Base-by-base conservation (phyloP, 2,888 invertebrate species). In the Lochmaea capreae region DNA sequence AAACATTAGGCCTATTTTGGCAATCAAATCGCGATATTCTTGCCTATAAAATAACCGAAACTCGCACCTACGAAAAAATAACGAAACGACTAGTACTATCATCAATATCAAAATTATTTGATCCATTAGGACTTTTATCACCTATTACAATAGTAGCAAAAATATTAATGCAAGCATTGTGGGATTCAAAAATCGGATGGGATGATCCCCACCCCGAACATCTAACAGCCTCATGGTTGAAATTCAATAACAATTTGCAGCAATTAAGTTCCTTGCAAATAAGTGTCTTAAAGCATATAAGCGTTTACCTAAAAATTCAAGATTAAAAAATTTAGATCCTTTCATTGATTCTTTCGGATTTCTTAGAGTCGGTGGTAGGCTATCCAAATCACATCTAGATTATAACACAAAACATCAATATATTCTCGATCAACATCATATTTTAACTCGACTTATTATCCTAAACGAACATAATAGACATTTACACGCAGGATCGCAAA, bases 11-110 rank as follows among this genome's bases (percentile, higher is more conserved):
- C n/a, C n/a, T n/a, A n/a, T n/a, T n/a, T n/a, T n/a, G n/a, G n/a
- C n/a, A n/a, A n/a, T n/a, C n/a, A n/a, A n/a, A n/a, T n/a, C n/a
- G n/a, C n/a, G n/a, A n/a, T n/a, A n/a, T n/a, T n/a, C 4, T 43
- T 3, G 11, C 14, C 14, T 49, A 49, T n/a, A 49, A n/a, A n/a
- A n/a, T 49, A 5, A n/a, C 14, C 6, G n/a, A 14, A n/a, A 49
- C 11, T n/a, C 12, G 4, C 2, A n/a, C n/a, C 2, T n/a, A 49
- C 49, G n/a, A n/a, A n/a, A n/a, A 49, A 49, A 49, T 49, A 14
- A 71, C 76, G 12, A 76, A 76, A 66, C 67, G 75, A 57, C 39
- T 18, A 12, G 65, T 78, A 22, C 59, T 79, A 12, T 79, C 77
- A 12, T 46, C 16, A 22, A 73, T 73, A 39, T 59, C 73, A 5